Evolutionary conservation across 2,113 vertebrate genomes (phyloP).

Genomic region (Notothenia rossii): DNA sequence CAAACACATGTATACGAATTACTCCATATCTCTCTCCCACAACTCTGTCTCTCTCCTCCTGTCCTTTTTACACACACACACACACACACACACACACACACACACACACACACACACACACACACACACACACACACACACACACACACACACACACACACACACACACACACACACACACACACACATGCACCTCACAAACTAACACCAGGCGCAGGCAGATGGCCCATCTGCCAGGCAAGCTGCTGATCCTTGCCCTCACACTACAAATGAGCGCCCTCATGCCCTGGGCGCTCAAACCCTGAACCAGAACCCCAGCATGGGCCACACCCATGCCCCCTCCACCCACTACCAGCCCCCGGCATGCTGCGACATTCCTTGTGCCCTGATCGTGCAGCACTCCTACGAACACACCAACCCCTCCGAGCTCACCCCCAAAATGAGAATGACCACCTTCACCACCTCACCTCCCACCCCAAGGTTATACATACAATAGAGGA

Average conservation of each 20-base stretch:
- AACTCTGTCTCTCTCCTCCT: conserved; percentile 24
- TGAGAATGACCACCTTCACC: conserved; percentile 83
- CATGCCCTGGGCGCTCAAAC: conserved; percentile 62
- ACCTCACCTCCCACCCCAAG: conserved; percentile 81
- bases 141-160: too few species aligned
- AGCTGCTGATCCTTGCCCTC: conserved; percentile 69
- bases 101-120: not conserved
- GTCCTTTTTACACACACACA: conserved; percentile 14
- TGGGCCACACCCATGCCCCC: conserved; percentile 59
- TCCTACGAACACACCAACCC: conserved; percentile 76
- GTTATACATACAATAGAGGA: conserved; percentile 81
- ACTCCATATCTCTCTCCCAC: conserved; percentile 34
- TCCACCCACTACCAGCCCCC: conserved; percentile 79
- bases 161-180: too few species aligned
- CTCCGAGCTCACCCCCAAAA: conserved; percentile 79
- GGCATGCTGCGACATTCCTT: conserved; percentile 81
- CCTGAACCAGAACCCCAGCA: conserved; percentile 73
- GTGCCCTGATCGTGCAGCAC: conserved; percentile 80
- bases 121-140: too few species aligned
- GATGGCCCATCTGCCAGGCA: conserved; percentile 77
- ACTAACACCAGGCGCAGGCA: conserved; percentile 68
- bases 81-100: conserved; percentile 49
- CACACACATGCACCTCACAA: conserved; percentile 18
- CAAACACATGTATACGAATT: conserved; percentile 48
- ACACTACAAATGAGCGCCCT: conserved; percentile 70